phyloP scores from a whole-genome alignment of 2,113 vertebrate species.

The human region GRCh38 chr19:7252501-7253000 shows the following conservation, averaged over 20 bases:
- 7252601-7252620: neutral
- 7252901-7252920: no score
- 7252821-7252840: neutral
- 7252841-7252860: no score
- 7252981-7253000: no score
- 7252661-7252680: neutral
- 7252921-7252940: no score
- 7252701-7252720: neutral
- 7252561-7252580: neutral
- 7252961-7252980: no score
- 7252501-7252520: neutral
- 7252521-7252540: neutral
- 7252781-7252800: neutral
- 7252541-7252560: rapidly evolving
- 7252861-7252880: no score
- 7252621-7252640: neutral
- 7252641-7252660: neutral
- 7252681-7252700: neutral
- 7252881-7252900: no score
- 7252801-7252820: neutral
- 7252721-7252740: neutral
- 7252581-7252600: conserved; percentile 5
- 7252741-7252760: neutral
- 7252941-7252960: no score
- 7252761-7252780: neutral